Conservation (phyloP, 2,797 vertebrate genomes). For the Acrocephalus scirpaceus region DNA sequence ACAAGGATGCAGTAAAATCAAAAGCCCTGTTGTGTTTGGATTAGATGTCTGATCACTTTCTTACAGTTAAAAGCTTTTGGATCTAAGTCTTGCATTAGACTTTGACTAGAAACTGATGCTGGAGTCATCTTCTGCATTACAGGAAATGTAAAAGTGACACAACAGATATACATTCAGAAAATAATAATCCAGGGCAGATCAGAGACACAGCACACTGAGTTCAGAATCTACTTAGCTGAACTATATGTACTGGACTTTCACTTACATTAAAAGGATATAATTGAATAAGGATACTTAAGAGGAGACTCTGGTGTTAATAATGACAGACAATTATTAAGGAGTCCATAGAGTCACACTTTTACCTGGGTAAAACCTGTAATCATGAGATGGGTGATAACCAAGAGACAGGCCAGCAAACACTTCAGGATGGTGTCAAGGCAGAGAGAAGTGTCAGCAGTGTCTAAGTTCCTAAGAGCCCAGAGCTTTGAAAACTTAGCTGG, state of each 20-base stretch:
- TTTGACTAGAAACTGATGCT: background rate
- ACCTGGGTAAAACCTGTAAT: background rate
- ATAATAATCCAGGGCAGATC: background rate
- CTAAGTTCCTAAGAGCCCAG: background rate
- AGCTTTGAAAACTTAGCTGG: background rate
- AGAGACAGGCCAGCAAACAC: background rate
- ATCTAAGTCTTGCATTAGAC: background rate
- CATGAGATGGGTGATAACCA: background rate
- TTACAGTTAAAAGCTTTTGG: background rate
- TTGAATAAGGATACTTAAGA: background rate
- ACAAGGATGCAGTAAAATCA: background rate
- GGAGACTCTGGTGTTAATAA: background rate
- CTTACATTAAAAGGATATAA: background rate
- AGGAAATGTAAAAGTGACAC: background rate
- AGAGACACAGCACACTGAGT: background rate
- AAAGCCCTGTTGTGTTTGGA: background rate
- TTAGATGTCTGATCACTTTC: background rate
- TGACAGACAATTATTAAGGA: background rate
- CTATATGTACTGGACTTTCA: background rate
- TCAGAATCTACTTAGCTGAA: background rate
- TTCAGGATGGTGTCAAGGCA: background rate
- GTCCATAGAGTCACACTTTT: background rate
- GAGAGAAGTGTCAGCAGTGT: background rate
- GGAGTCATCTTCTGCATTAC: background rate
- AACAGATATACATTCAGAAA: background rate